Evolutionary conservation across 2,888 invertebrate species (phyloP).

Genomic region (Dione juno): DNA sequence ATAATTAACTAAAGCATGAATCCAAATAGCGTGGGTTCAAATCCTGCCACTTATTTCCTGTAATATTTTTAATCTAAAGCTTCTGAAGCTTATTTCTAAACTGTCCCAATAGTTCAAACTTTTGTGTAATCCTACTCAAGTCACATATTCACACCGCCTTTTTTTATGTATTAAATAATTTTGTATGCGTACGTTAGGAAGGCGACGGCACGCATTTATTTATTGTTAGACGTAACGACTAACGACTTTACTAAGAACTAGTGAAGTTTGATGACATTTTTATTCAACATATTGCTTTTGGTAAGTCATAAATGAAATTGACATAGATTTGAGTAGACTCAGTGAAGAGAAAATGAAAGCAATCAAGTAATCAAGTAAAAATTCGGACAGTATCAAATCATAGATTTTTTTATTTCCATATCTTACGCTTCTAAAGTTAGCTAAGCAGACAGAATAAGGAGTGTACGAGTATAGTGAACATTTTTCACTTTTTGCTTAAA

Average conservation of each 20-base stretch:
- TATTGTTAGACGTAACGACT: constrained; percentile 24
- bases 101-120: not conserved
- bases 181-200: constrained; percentile 32
- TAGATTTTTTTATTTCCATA: too few species aligned
- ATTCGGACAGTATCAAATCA: too few species aligned
- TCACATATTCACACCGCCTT: constrained; percentile 10
- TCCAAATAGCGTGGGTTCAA: too few species aligned
- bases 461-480: too few species aligned
- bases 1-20: too few species aligned
- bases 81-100: not conserved
- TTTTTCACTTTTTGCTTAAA: too few species aligned
- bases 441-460: too few species aligned
- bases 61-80: too few species aligned
- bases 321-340: not conserved
- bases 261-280: constrained; percentile 1
- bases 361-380: too few species aligned
- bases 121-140: constrained; percentile 4
- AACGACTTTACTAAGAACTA: constrained; percentile 26
- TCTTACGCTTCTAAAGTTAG: too few species aligned
- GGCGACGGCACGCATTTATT: constrained; percentile 21
- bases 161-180: constrained; percentile 48
- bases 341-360: too few species aligned
- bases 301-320: not conserved
- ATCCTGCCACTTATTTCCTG: too few species aligned
- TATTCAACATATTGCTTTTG: constrained; percentile 9